A percentile compares a stretch with the other conserved stretches of the same genome.
phyloP scores from a whole-genome alignment of 2,888 invertebrate species.

The Drosophila prolongata region DNA sequence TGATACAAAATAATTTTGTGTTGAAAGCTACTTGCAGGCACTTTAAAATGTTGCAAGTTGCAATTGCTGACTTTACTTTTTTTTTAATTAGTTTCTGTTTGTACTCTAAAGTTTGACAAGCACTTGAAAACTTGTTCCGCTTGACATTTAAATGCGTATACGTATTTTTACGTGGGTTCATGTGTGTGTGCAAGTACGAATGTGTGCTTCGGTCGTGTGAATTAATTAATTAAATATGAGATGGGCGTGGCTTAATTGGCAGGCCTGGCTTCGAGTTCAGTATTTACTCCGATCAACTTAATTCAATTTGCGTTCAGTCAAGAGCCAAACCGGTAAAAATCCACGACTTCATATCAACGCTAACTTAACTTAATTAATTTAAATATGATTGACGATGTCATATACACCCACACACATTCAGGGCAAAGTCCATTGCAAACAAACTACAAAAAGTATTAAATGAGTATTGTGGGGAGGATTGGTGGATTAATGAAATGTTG shows the following conservation, averaged over 20 bases:
- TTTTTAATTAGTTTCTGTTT: conserved; percentile 55
- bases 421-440: background rate
- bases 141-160: conserved; percentile 57
- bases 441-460: conserved; percentile 3
- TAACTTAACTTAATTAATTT: conserved; percentile 63
- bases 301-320: conserved; percentile 44
- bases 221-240: conserved; percentile 62
- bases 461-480: background rate
- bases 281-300: conserved; percentile 49
- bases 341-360: conserved; percentile 33
- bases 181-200: conserved; percentile 2
- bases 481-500: background rate
- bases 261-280: conserved; percentile 9
- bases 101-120: conserved; percentile 55
- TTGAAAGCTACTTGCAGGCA: conserved; percentile 33
- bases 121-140: conserved; percentile 49
- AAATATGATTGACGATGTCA: conserved; percentile 65
- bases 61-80: conserved; percentile 24
- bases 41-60: conserved; percentile 44
- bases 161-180: conserved; percentile 6
- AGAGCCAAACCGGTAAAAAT: conserved; percentile 32
- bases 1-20: conserved; percentile 35
- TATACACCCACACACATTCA: background rate
- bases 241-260: conserved; percentile 27
- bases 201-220: conserved; percentile 22